Percentiles rank a stretch among this genome's conserved stretches.
Conservation (phyloP, 2,797 vertebrate species). For the Dermochelys coriacea region DNA sequence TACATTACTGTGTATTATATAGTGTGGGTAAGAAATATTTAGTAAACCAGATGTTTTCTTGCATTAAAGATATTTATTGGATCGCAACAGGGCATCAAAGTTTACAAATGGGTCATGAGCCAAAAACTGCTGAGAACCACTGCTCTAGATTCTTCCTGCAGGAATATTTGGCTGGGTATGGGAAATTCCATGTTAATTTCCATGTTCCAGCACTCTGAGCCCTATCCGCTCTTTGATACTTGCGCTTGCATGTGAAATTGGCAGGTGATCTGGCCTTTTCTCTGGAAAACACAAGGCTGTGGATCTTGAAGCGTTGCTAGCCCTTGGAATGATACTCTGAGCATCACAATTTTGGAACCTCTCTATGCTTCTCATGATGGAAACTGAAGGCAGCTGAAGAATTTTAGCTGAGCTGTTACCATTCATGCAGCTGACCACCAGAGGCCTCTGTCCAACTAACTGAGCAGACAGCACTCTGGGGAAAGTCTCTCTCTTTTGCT, state of each 20-base stretch:
- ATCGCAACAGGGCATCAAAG: no score
- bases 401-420: background rate
- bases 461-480: background rate
- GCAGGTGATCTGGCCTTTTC: background rate
- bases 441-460: background rate
- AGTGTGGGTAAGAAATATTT: background rate
- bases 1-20: background rate
- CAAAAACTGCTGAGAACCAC: background rate
- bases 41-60: background rate
- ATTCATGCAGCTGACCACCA: background rate
- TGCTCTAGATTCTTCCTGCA: background rate
- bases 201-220: background rate
- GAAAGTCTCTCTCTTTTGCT: background rate
- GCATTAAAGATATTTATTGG: background rate
- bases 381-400: background rate
- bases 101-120: no score
- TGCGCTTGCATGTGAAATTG: background rate
- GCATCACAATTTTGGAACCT: background rate
- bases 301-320: background rate
- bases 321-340: background rate
- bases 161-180: background rate
- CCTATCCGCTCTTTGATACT: background rate
- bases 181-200: background rate
- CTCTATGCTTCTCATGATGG: background rate
- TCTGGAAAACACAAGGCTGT: background rate